phyloP scores from a whole-genome alignment of 2,888 invertebrate species.

The Tubulanus polymorphus region DNA sequence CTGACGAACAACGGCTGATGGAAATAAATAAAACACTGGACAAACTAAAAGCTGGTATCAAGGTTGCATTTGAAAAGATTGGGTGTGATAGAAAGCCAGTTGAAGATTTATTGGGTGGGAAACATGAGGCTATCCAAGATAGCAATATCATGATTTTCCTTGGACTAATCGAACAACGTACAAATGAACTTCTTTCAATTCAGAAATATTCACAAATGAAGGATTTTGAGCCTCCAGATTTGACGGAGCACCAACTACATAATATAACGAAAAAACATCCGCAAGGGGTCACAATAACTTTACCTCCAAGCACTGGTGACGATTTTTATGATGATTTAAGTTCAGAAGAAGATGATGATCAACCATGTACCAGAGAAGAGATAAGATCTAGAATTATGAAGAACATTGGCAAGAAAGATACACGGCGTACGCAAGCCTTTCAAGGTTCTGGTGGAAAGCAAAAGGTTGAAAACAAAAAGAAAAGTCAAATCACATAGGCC shows the following conservation, averaged over 20 bases:
- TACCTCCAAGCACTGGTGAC: constrained; percentile 26
- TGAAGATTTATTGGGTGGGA: constrained; percentile 42
- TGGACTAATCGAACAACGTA: constrained; percentile 72
- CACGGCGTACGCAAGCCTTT: too few relatives aligned
- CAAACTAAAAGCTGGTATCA: constrained; percentile 55
- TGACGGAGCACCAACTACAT: background rate
- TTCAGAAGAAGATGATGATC: constrained; percentile 22
- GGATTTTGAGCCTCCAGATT: constrained; percentile 21
- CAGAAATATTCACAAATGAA: constrained; percentile 33
- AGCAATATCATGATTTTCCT: constrained; percentile 77
- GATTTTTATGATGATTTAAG: constrained; percentile 19
- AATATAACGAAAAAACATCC: too few relatives aligned
- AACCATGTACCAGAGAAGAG: constrained; percentile 30
- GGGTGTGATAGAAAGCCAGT: constrained; percentile 63
- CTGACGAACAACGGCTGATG: constrained; percentile 25
- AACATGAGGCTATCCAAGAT: constrained; percentile 66
- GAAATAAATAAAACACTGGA: constrained; percentile 46
- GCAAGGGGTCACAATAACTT: background rate
- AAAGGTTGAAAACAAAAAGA: too few relatives aligned
- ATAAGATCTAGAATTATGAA: constrained; percentile 23
- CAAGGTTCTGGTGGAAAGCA: too few relatives aligned
- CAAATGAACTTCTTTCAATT: constrained; percentile 61
- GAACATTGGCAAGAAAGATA: constrained; percentile 10
- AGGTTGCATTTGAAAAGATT: constrained; percentile 58
- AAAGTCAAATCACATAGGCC: too few relatives aligned